A percentile compares a stretch with the other conserved stretches of the same genome.
Conservation (phyloP, 2,113 vertebrate genomes). For the Bothrops jararaca region DNA sequence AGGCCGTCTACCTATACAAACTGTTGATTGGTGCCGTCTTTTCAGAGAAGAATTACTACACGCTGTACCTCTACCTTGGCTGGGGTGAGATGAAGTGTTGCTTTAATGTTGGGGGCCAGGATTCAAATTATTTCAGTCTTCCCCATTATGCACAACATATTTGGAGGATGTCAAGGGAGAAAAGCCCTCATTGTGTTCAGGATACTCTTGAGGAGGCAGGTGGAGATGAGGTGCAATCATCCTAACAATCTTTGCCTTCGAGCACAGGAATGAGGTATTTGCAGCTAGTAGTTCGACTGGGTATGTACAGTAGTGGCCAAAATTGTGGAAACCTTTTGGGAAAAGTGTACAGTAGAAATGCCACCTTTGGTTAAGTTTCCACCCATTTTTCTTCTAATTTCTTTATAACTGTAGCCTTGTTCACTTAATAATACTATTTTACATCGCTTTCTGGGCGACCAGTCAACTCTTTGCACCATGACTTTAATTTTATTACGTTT, state of each 20-base stretch:
- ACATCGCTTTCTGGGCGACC: too few species aligned
- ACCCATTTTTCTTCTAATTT: too few species aligned
- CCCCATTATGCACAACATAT: not conserved
- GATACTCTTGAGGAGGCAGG: not conserved
- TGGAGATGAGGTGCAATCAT: not conserved
- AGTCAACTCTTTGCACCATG: too few species aligned
- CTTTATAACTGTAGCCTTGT: too few species aligned
- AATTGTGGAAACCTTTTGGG: too few species aligned
- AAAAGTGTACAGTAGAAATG: too few species aligned
- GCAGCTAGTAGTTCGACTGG: not conserved
- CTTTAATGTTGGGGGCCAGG: not conserved
- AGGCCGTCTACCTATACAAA: constrained; percentile 80
- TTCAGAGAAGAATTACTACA: constrained; percentile 76
- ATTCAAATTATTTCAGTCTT: not conserved
- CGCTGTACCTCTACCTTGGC: constrained; percentile 78
- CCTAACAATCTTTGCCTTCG: not conserved
- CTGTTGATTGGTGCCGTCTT: constrained; percentile 80
- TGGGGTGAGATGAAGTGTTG: constrained; percentile 72
- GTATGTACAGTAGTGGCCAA: not conserved
- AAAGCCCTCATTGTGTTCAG: not conserved
- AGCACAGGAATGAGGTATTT: not conserved
- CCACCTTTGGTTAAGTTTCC: too few species aligned
- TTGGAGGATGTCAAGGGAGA: not conserved
- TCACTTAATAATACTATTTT: too few species aligned
- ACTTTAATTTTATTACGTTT: too few species aligned